Evolutionary conservation across 1,140 invertebrate species (phyloP).

Genomic region (Atta texana): DNA sequence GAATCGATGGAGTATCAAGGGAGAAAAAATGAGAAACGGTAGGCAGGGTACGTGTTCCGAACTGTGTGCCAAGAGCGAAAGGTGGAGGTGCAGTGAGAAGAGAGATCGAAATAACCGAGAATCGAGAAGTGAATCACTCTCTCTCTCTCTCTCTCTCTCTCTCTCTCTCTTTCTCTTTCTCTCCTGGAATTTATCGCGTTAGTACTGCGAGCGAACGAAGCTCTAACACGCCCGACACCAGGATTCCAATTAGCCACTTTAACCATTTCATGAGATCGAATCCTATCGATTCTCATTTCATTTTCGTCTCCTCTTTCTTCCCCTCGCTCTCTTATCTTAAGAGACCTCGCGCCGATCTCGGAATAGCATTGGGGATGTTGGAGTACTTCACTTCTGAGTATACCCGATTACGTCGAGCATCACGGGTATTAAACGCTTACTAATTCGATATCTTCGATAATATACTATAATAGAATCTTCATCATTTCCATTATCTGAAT

Average conservation of each 20-base stretch:
- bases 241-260: conserved; percentile 69
- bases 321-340: not conserved
- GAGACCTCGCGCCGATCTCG: not conserved
- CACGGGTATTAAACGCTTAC: not conserved
- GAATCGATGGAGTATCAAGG: not conserved
- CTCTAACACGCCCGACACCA: conserved; percentile 57
- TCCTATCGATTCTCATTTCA: conserved; percentile 6
- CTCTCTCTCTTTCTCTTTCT: not conserved
- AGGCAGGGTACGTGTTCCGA: conserved; percentile 18
- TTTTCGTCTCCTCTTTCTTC: not conserved
- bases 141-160: not conserved
- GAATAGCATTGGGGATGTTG: not conserved
- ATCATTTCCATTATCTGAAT: conserved; percentile 10
- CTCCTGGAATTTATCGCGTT: conserved; percentile 52
- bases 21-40: not conserved
- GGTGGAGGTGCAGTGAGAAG: not conserved
- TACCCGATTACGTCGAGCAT: conserved; percentile 1
- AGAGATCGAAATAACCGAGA: conserved; percentile 11
- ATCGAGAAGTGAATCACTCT: conserved; percentile 17
- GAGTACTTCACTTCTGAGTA: not conserved
- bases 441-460: conserved; percentile 29
- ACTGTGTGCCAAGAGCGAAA: conserved; percentile 10
- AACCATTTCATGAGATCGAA: conserved; percentile 63
- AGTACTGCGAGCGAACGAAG: conserved; percentile 19
- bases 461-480: conserved; percentile 19